A percentile compares a stretch with the other conserved stretches of the same genome.
Evolutionary conservation across 2,797 vertebrate species (phyloP).

Genomic region (Benthosema pterotum): DNA sequence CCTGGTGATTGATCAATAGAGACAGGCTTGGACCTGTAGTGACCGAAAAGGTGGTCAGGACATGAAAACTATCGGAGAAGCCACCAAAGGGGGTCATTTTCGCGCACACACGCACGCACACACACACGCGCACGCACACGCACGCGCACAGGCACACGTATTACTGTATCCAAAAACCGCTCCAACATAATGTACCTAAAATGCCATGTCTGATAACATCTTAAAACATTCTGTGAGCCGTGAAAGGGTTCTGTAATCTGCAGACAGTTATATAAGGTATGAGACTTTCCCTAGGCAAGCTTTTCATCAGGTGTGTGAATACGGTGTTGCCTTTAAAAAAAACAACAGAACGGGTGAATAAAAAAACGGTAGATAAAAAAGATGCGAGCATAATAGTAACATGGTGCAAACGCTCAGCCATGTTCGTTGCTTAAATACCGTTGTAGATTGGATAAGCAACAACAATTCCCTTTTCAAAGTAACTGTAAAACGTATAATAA

Average conservation of each 20-base stretch:
- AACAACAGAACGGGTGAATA: slow-evolving; percentile 1
- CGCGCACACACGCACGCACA: not conserved
- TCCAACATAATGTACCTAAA: not conserved
- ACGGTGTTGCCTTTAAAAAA: not conserved
- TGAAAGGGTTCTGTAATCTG: slow-evolving; percentile 39
- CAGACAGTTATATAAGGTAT: slow-evolving; percentile 27
- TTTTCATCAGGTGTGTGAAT: slow-evolving; percentile 18
- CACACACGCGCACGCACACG: not conserved
- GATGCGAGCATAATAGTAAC: slow-evolving; percentile 15
- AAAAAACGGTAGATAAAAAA: slow-evolving; percentile 25
- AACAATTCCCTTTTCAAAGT: slow-evolving; percentile 32
- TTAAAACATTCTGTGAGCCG: slow-evolving; percentile 35
- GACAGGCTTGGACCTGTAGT: not conserved
- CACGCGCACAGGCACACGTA: slow-evolving; percentile 8
- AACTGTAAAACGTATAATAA: slow-evolving; percentile 1
- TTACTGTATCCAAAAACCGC: not conserved
- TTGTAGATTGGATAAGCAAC: slow-evolving; percentile 6
- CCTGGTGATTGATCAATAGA: too few species aligned
- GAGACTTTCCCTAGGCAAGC: slow-evolving; percentile 31
- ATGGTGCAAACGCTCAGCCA: slow-evolving; percentile 11
- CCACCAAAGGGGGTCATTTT: too few species aligned
- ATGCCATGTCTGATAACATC: not conserved
- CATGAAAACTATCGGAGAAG: too few species aligned
- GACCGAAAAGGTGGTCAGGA: not conserved
- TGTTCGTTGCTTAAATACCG: slow-evolving; percentile 11